phyloP scores from a whole-genome alignment of 2,797 vertebrate genomes.

The Heteromormyrus szaboi region DNA sequence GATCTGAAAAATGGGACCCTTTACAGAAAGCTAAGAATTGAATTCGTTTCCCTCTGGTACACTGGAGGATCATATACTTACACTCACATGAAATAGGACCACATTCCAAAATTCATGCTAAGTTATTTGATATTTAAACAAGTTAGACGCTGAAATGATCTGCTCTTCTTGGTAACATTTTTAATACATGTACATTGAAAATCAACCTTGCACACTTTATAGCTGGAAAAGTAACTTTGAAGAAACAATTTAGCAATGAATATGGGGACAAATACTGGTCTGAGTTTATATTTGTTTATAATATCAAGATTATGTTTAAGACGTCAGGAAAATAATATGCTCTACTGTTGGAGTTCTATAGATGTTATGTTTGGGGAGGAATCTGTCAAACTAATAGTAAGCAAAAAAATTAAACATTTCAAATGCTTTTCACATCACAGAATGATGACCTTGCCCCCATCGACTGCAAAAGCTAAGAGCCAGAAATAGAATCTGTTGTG shows the following conservation, averaged over 20 bases:
- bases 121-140: not conserved
- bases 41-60: not conserved
- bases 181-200: not conserved
- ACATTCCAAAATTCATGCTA: not conserved
- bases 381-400: not conserved
- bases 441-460: conserved; percentile 16
- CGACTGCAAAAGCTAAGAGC: conserved; percentile 10
- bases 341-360: not conserved
- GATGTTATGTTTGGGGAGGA: not conserved
- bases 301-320: not conserved
- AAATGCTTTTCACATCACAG: not conserved
- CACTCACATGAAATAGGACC: not conserved
- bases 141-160: not conserved
- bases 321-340: not conserved
- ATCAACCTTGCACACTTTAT: not conserved
- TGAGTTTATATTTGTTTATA: not conserved
- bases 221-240: not conserved
- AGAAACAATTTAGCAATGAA: not conserved
- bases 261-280: not conserved
- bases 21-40: not conserved
- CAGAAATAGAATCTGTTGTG: conserved; percentile 24
- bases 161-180: not conserved
- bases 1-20: not conserved
- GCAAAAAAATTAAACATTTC: not conserved
- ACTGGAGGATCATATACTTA: not conserved